Conservation (phyloP, 2,113 vertebrate genomes). For the Microcebus lehilahytsara region DNA sequence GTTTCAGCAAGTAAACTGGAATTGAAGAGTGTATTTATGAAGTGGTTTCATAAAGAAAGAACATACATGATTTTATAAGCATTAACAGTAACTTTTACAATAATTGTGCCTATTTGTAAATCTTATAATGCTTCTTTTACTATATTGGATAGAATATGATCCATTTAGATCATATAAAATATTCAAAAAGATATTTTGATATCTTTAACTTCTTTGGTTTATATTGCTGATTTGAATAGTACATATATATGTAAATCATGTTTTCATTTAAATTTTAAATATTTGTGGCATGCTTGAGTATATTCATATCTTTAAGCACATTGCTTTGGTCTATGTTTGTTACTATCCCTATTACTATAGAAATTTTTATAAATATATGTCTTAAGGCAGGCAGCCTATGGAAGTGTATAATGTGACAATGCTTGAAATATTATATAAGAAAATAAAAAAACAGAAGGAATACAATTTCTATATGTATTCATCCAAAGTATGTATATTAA, state of each 20-base stretch:
- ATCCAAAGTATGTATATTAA: neutral
- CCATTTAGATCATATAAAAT: neutral
- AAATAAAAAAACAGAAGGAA: neutral
- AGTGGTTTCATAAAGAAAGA: neutral
- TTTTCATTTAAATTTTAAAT: neutral
- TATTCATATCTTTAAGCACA: neutral
- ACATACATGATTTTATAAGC: neutral
- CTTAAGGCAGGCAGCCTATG: neutral
- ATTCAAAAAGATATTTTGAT: neutral
- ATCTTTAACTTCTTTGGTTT: neutral
- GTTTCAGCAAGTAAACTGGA: neutral
- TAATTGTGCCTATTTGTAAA: neutral
- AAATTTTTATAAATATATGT: neutral
- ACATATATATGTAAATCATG: neutral
- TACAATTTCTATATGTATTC: neutral
- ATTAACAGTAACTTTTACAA: neutral
- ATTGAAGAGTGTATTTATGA: neutral
- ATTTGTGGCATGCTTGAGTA: neutral
- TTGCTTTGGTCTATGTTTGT: neutral
- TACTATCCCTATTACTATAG: neutral
- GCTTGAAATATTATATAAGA: neutral
- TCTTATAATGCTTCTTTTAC: neutral
- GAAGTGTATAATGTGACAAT: neutral
- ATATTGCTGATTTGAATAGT: neutral
- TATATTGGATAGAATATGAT: neutral